These are phyloP conservation scores for Pao palembangensis DNA, from an alignment of 2,113 vertebrate genomes.

Conservation along the genomic window DNA sequence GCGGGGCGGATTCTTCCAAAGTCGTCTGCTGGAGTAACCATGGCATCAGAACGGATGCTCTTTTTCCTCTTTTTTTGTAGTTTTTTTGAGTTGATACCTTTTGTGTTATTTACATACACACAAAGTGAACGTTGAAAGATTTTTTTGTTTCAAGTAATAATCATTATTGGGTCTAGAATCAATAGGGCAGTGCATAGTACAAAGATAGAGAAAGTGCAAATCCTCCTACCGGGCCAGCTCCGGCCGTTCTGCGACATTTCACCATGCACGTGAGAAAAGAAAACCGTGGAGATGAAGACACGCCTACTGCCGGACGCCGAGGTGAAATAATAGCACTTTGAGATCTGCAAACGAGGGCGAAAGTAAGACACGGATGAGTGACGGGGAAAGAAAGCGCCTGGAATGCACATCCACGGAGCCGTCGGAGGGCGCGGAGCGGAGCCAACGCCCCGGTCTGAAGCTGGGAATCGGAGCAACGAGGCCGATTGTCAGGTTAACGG, in stretches of 20 bases:
- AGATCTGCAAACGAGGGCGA: constrained; percentile 78
- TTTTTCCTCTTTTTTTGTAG: constrained; percentile 69
- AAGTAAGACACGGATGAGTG: constrained; percentile 44
- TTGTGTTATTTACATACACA: constrained; percentile 95
- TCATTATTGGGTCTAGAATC: constrained; percentile 96
- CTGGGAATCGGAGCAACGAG: constrained; percentile 10
- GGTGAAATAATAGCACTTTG: constrained; percentile 89
- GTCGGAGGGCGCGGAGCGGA: constrained; percentile 41
- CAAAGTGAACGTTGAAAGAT: constrained; percentile 85
- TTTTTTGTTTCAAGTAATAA: constrained; percentile 91
- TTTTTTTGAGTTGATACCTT: constrained; percentile 67
- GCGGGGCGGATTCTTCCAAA: constrained; percentile 77
- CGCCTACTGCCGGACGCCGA: constrained; percentile 51
- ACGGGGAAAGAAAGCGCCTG: constrained; percentile 86
- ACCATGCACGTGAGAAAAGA: constrained; percentile 80
- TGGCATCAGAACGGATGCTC: constrained; percentile 80
- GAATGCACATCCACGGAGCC: constrained; percentile 98
- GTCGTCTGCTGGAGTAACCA: constrained; percentile 89
- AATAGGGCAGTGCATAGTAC: constrained; percentile 99
- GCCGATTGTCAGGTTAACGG: constrained; percentile 62
- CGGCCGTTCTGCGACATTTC: constrained; percentile 79
- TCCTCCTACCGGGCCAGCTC: constrained; percentile 87
- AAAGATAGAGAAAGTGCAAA: constrained; percentile 99
- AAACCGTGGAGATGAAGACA: constrained; percentile 33
- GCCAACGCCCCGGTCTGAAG: constrained; percentile 48